Base-by-base conservation (phyloP, 2,113 vertebrate genomes). In the Bambusicola thoracicus region DNA sequence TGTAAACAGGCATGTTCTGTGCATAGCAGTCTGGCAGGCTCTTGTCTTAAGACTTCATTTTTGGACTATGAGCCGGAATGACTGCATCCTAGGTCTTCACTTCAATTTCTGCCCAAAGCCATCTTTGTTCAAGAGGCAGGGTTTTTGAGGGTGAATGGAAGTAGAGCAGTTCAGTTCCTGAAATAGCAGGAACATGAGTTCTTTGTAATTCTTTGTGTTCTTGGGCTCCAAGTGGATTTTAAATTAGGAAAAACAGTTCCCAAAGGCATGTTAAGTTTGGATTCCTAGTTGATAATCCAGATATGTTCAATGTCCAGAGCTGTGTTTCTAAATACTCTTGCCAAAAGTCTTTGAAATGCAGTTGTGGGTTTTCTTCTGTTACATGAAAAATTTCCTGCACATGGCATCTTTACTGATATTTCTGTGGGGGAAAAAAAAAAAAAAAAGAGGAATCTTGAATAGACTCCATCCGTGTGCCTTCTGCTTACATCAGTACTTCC, bases 181-280 rank as follows among this genome's bases (percentile, higher is more conserved):
- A 95, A 94, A 90, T 32, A 93, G 72, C 84, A 95, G 55, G 73
- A 93, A 63, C 63, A 85, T 85, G 89, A 80, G 46, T 87, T 91
- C 65, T 92, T 85, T 81, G 51, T 94, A 80, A 43, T 87, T 92
- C 56, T 94, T 87, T 81, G 56, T 95, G 76, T 92, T 78, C 65
- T 85, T 74, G 34, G 68, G 51, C 61, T 93, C 79, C 46, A 36
- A 66, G 56, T 75, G 68, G 66, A 75, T 59, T 83, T 82, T 43
- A 65, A 94, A 89, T 93, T 75, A 78, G 82, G 61, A 83, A 89
- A 91, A 89, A 51, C 27, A 43, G n/a, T 74, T 92, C 81, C 67
- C 74, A 80, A 87, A 93, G 51, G 49, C 84, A 85, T 48, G 34
- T 70, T 95, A 92, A 61, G 18, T 66, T 90, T 83, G 58, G 67